These are phyloP conservation scores for Scaptodrosophila latifasciaeformis DNA, from an alignment of 2,888 invertebrate genomes.

Conservation along the genomic window DNA sequence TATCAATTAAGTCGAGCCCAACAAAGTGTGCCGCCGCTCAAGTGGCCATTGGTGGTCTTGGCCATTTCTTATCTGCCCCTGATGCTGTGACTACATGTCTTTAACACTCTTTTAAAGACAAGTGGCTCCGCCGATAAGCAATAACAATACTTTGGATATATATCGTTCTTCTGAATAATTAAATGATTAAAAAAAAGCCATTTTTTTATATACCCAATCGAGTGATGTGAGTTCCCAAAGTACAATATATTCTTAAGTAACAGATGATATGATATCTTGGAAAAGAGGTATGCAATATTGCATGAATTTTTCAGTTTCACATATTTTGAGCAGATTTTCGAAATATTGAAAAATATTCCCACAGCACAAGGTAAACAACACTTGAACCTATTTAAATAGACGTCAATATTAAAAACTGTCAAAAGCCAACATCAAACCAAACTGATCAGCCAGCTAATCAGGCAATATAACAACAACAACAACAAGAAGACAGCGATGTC, in stretches of 20 bases:
- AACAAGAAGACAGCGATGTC: not conserved
- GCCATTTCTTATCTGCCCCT: conserved; percentile 14
- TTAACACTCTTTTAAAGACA: conserved; percentile 51
- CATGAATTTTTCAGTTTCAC: conserved; percentile 16
- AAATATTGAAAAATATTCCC: conserved; percentile 43
- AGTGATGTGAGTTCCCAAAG: too few species aligned
- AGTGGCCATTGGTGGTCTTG: not conserved
- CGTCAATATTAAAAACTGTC: conserved; percentile 49
- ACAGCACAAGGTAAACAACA: conserved; percentile 39
- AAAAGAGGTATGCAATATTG: conserved; percentile 52
- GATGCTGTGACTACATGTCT: conserved; percentile 37
- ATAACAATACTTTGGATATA: too few species aligned
- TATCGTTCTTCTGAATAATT: not conserved
- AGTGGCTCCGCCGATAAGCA: conserved; percentile 21
- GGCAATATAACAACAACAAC: too few species aligned
- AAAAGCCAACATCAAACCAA: conserved; percentile 58
- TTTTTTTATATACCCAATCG: too few species aligned
- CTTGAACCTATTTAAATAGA: conserved; percentile 64
- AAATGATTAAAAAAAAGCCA: too few species aligned
- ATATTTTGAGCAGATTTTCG: conserved; percentile 51
- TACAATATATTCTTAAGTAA: too few species aligned
- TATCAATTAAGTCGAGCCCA: conserved; percentile 36
- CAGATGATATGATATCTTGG: too few species aligned
- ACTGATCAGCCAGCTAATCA: conserved; percentile 51
- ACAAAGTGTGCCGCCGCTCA: conserved; percentile 17